These are phyloP conservation scores for Catharus fuscescens DNA, from an alignment of 2,113 vertebrate genomes.

Conservation along the genomic window DNA sequence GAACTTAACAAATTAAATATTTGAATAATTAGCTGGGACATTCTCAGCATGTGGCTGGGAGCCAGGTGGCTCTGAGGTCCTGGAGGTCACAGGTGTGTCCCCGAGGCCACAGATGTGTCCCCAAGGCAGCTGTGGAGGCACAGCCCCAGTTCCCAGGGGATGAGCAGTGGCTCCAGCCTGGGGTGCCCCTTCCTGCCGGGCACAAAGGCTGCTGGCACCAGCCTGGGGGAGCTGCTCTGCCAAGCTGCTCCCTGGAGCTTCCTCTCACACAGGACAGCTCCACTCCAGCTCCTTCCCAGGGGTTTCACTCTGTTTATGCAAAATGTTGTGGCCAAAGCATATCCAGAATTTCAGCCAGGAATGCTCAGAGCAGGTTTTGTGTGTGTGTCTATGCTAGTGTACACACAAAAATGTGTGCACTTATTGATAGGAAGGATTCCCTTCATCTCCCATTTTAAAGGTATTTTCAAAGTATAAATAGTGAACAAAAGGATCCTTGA, in stretches of 20 bases:
- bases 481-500: background rate
- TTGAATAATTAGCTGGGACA: too few relatives aligned
- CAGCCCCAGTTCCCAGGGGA: background rate
- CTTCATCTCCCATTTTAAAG: background rate
- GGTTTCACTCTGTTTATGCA: background rate
- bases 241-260: background rate
- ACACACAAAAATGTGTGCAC: background rate
- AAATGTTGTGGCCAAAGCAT: background rate
- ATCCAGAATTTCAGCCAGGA: background rate
- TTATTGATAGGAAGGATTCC: background rate
- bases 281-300: background rate
- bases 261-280: background rate
- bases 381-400: background rate
- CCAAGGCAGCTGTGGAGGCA: background rate
- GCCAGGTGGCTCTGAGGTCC: background rate
- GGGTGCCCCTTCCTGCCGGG: background rate
- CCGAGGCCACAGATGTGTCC: background rate
- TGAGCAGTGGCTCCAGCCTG: background rate
- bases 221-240: background rate
- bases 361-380: background rate
- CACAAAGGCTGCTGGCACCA: background rate
- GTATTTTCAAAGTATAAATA: background rate
- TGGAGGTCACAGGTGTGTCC: background rate
- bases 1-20: too few relatives aligned
- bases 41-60: background rate